phyloP scores from a whole-genome alignment of 2,797 vertebrate genomes.

The Rallus crepitans region DNA sequence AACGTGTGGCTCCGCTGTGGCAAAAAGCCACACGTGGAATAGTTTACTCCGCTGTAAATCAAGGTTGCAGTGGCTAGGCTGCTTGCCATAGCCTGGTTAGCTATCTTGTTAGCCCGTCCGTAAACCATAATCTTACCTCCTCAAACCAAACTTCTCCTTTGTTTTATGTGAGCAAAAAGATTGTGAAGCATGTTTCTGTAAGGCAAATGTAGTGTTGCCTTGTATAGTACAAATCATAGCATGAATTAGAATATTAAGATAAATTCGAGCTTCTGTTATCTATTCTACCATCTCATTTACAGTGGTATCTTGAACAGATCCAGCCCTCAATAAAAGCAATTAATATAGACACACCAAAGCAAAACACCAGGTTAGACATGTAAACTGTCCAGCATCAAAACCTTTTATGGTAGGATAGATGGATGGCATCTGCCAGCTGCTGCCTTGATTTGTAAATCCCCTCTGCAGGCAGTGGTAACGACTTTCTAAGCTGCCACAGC shows the following conservation, averaged over 20 bases:
- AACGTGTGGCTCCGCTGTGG: not conserved
- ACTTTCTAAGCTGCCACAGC: not conserved
- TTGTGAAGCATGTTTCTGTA: fast-evolving
- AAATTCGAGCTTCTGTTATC: not conserved
- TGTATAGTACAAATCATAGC: not conserved
- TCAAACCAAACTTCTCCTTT: not conserved
- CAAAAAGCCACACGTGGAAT: fast-evolving
- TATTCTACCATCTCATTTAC: not conserved
- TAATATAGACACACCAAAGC: not conserved
- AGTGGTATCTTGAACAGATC: not conserved
- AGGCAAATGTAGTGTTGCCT: not conserved
- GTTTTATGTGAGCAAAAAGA: not conserved
- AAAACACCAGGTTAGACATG: not conserved
- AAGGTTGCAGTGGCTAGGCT: not conserved
- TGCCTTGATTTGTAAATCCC: not conserved
- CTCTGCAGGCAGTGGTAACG: not conserved
- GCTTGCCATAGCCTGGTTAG: not conserved
- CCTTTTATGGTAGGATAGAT: not conserved
- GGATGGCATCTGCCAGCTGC: not conserved
- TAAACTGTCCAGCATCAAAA: not conserved
- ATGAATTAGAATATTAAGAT: not conserved
- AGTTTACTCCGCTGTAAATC: fast-evolving
- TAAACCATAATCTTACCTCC: not conserved
- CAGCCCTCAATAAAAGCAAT: not conserved
- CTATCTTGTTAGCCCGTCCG: not conserved